Evolutionary conservation across 1,140 invertebrate genomes (phyloP).

Genomic region (Apolygus lucorum): DNA sequence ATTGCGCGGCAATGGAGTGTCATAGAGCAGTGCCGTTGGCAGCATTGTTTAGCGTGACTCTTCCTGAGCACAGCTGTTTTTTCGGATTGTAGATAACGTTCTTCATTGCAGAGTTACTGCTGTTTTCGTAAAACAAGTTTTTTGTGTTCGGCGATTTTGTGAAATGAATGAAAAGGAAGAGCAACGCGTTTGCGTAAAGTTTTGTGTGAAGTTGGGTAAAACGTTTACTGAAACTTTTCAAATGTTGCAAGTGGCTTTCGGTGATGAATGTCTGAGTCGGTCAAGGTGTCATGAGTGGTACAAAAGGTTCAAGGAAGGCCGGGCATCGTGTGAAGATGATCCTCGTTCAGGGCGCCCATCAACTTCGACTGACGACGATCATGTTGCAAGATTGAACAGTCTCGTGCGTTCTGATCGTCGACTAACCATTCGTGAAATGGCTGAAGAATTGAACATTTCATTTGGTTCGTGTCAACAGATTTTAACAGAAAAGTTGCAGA

Average conservation of each 20-base stretch:
- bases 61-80: no score
- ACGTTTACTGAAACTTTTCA: not conserved
- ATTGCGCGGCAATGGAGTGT: no score
- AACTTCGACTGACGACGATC: no score
- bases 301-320: no score
- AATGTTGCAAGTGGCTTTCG: not conserved
- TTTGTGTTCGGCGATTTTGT: constrained; percentile 1
- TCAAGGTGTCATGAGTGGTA: not conserved
- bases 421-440: not conserved
- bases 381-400: constrained; percentile 1
- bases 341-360: not conserved
- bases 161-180: not conserved
- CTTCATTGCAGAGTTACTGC: not conserved
- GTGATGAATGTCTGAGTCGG: not conserved
- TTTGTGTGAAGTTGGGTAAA: no score
- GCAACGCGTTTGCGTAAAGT: not conserved
- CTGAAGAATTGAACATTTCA: constrained; percentile 1
- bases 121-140: not conserved
- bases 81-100: no score
- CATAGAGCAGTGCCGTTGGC: no score
- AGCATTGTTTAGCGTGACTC: no score
- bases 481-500: constrained; percentile 1
- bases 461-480: no score
- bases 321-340: not conserved
- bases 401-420: not conserved